Base-by-base conservation (phyloP, 2,888 invertebrate genomes). In the Torymus texanus region DNA sequence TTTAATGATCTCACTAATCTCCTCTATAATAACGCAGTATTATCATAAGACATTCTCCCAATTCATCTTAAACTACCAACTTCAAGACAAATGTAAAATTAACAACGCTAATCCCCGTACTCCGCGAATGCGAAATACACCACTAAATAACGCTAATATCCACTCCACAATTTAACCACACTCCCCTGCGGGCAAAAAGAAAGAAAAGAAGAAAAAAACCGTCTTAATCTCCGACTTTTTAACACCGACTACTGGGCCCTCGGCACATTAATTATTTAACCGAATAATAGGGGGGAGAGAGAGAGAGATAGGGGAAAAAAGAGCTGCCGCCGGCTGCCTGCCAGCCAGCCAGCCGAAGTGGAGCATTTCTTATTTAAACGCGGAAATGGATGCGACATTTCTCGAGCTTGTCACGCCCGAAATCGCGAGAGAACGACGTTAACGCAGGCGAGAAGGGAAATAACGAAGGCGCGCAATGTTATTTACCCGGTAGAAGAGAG, bases 201-300 rank as follows among this genome's bases (percentile, higher is more conserved):
- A 24, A 74, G 61, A n/a, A 12, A 24, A 51, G 51, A 13, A 63
- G 5, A 41, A 67, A 61, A 67, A 75, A 29, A 14, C 3, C 16
- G 18, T 71, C 53, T 74, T 83, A 73, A 82, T 79, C 63, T 10
- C 70, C 72, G 74, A 80, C 71, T 82, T 81, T 78, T 80, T 78
- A 83, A 82, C 67, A 5, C 61, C 53, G 61, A 68, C 51, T 12
- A 21, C 24, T 59, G 53, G 14, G 10, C 74, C 41, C 41, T 1
- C 10, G 41, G 8, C 8, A 5, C 41, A n/a, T 84, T 84, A 83
- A 75, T 79, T 63, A 79, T 79, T 79, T n/a, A 75, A 29, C 18
- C 53, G 62, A 24, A 65, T 71, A 73, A 75, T 71, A 73, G 70
- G 58, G 29, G 24, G 0, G 13, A 29, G 4, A 41, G 10, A 41